These are phyloP conservation scores for Amphipoea oculea DNA, from an alignment of 2,888 invertebrate species.

Conservation along the genomic window DNA sequence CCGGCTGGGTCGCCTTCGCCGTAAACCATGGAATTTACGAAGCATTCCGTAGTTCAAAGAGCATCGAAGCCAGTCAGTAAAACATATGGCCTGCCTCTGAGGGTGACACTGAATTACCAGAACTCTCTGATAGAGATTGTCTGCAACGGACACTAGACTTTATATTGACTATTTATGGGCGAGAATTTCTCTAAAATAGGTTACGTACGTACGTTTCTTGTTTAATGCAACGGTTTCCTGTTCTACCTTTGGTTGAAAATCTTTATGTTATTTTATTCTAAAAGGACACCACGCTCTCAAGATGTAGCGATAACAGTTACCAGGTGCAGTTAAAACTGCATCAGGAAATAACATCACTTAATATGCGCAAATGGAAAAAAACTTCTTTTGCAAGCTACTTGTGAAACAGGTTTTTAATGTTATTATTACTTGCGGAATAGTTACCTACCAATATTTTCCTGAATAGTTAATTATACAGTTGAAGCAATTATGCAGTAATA, in stretches of 20 bases:
- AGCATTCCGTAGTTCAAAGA: slow-evolving; percentile 71
- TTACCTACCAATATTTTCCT: slow-evolving; percentile 8
- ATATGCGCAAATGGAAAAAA: slow-evolving; percentile 13
- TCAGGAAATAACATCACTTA: slow-evolving; percentile 15
- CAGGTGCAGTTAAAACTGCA: slow-evolving; percentile 20
- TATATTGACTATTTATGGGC: slow-evolving; percentile 72
- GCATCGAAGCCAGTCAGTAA: slow-evolving; percentile 77
- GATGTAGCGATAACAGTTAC: slow-evolving; percentile 5
- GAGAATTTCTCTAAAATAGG: slow-evolving; percentile 62
- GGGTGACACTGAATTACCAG: slow-evolving; percentile 80
- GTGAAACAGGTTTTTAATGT: slow-evolving; percentile 18
- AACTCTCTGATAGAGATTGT: slow-evolving; percentile 71
- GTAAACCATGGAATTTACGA: slow-evolving; percentile 77
- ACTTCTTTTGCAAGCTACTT: not conserved
- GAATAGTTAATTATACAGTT: slow-evolving; percentile 10
- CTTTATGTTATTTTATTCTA: slow-evolving; percentile 18
- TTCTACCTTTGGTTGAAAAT: slow-evolving; percentile 17
- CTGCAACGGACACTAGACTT: slow-evolving; percentile 73
- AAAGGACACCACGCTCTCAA: slow-evolving; percentile 9
- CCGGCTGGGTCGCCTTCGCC: slow-evolving; percentile 71
- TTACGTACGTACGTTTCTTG: slow-evolving; percentile 44
- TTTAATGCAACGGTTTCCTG: slow-evolving; percentile 40
- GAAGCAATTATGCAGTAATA: not conserved
- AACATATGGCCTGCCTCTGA: slow-evolving; percentile 76
- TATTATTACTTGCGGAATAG: slow-evolving; percentile 2